Base-by-base conservation (phyloP, 2,888 invertebrate genomes). In the Palloptera scutellata region DNA sequence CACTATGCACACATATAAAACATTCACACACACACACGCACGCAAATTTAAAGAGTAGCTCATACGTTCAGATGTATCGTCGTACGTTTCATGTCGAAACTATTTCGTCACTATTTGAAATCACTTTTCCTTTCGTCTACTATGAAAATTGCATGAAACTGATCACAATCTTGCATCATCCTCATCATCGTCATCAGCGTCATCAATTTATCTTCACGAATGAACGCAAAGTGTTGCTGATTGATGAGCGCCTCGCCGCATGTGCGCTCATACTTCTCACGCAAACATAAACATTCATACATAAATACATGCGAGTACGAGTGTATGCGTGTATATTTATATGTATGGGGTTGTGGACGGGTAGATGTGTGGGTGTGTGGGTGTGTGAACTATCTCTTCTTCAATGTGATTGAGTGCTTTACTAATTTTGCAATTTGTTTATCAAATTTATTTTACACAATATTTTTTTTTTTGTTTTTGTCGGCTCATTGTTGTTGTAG, bases 391-490 rank as follows among this genome's bases (percentile, higher is more conserved):
- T 30, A 30, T 30, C 6, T 43, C 11, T 54, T 15, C 41, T 12
- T 58, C 15, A 5, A 57, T 52, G 51, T 67, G 62, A 58, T 67
- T 52, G 40, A 63, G 58, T 48, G 48, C 45, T 58, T 58, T 64
- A 51, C 64, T 64, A 73, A 71, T 73, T 71, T 73, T 65, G 62
- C 70, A 68, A 72, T 69, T 73, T 73, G 69, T 70, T 66, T 66
- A 66, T 61, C 40, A 66, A 66, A 55, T 61, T 54, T 61, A 55
- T 17, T 19, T 4, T 51, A 58, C 51, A 61, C 55, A 11, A 15
- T 30, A 4, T 30, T 30, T 30, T 30, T 6, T 30, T 30, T 30
- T 6, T 6, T 6, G 6, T 30, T 30, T 4, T 30, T 30, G 30
- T 30, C 6, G 30, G n/a, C n/a, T n/a, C n/a, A n/a, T 6, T 30